Percentiles rank a stretch among this genome's conserved stretches.
Conservation (phyloP, 2,113 vertebrate species). For the Cyphomyrus discorhynchus region DNA sequence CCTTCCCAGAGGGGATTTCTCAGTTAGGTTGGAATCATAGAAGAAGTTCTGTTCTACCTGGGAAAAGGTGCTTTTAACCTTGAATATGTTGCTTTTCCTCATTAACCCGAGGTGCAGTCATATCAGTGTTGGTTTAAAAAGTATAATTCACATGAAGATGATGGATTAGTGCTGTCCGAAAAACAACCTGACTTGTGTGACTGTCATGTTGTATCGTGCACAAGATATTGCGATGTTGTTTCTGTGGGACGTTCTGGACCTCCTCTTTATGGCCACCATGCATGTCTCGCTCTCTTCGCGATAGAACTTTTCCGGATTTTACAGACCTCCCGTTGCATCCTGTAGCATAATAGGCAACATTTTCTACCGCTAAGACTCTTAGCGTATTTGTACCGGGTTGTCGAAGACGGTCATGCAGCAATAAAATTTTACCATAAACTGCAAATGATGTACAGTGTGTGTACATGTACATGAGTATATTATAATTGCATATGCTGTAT, state of each 20-base stretch:
- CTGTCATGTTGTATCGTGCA: not conserved
- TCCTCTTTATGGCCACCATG: slow-evolving; percentile 35
- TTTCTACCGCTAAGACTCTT: slow-evolving; percentile 38
- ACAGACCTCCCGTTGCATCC: slow-evolving; percentile 7
- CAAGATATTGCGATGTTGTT: slow-evolving; percentile 12
- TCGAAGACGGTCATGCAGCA: slow-evolving; percentile 48
- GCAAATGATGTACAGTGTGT: slow-evolving; percentile 38
- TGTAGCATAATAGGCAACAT: slow-evolving; percentile 52
- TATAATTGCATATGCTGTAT: slow-evolving; percentile 57
- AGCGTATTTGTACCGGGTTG: slow-evolving; percentile 31
- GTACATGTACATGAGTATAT: slow-evolving; percentile 50
- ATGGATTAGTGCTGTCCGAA: not conserved
- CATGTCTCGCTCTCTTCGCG: slow-evolving; percentile 41
- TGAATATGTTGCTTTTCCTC: not conserved
- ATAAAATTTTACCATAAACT: slow-evolving; percentile 52
- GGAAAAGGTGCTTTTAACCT: not conserved
- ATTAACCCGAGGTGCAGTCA: not conserved
- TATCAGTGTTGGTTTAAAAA: not conserved
- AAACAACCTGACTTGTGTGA: not conserved
- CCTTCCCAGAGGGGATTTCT: not conserved
- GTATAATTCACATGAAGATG: not conserved
- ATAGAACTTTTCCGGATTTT: slow-evolving; percentile 12
- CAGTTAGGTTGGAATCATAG: not conserved
- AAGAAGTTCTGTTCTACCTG: not conserved
- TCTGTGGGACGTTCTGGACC: slow-evolving; percentile 37